Evolutionary conservation across 2,888 invertebrate genomes (phyloP), one percentile per base, ranked within the genome.

Genomic region (Stenichneumon culpator): DNA sequence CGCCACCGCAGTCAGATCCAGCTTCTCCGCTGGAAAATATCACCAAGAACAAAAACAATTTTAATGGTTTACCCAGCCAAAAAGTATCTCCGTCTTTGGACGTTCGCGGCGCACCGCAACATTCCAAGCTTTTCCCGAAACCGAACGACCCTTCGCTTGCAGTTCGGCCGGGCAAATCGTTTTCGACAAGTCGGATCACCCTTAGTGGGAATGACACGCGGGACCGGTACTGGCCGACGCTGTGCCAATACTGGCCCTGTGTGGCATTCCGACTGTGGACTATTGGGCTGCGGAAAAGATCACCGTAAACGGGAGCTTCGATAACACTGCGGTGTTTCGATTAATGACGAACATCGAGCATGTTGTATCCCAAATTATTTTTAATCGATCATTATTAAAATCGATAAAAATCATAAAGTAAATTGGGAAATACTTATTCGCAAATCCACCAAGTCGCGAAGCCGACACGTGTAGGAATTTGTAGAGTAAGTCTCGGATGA

Each of bases 1-100:
- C 86, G 97, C 94, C 44, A 98, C 97, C 0, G 98, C 98, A 91
- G 97, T 97, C 88, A 98, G 97, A 81, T 95, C 95, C 83, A 96
- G 95, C 89, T 96, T 96, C 95, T 95, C 89, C 95, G 95, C 95
- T 95, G 92, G 39, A 92, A 93, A 81, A 88, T 78, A 87, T 87
- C 79, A 84, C 70, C 70, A 11, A 39, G 39, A 39, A 39, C 44
- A 44, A 44, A 44, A 44, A 44, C 44, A 57, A 70, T 75, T 85
- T 82, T 11, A 11, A 72, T 57, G 39, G 63, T 77, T 81, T 16
- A 52, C 57, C 22, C n/a, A 16, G 44, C 44, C 16, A 22, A 70
- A 28, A 39, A 22, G 28, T 60, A 28, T 5, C 5, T 5, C 28
- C 32, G 28, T 14, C n/a, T 60, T 60, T 28, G 69, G 19, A 65